Conservation (phyloP, 2,797 vertebrate genomes). For the Denticeps clupeoides region DNA sequence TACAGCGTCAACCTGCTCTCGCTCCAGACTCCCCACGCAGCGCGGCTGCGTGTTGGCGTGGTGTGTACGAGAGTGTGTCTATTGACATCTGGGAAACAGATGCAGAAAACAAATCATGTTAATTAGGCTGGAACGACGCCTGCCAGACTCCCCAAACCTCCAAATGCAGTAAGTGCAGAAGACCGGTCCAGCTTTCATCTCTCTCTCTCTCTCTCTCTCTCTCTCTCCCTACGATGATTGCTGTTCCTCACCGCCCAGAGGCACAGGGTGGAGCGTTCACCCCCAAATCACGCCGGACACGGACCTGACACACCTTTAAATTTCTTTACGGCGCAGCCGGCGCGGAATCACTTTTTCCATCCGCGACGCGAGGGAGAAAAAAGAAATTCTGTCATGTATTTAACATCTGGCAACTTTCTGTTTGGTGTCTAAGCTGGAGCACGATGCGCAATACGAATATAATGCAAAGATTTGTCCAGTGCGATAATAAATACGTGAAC, state of each 20-base stretch:
- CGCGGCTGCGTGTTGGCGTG: neutral
- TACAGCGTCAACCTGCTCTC: neutral
- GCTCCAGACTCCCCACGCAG: neutral
- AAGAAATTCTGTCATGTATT: too few species aligned
- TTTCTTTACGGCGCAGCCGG: too few species aligned
- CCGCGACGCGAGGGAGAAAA: too few species aligned
- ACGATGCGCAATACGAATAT: too few species aligned
- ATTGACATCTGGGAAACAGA: conserved; percentile 39
- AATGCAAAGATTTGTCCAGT: too few species aligned
- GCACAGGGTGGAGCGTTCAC: neutral
- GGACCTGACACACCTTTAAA: too few species aligned
- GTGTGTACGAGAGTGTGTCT: neutral
- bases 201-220: neutral
- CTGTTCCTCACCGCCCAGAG: neutral
- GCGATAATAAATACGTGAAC: too few species aligned
- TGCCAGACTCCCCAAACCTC: conserved; percentile 28
- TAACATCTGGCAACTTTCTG: too few species aligned
- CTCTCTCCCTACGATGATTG: neutral
- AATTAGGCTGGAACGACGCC: conserved; percentile 33
- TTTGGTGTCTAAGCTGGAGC: too few species aligned
- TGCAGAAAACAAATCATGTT: conserved; percentile 38
- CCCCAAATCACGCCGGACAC: neutral
- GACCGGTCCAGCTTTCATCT: conserved; percentile 3
- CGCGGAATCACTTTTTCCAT: too few species aligned
- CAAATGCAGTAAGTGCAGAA: conserved; percentile 23